phyloP scores from a whole-genome alignment of 2,113 vertebrate genomes.

The Megalops atlanticus region DNA sequence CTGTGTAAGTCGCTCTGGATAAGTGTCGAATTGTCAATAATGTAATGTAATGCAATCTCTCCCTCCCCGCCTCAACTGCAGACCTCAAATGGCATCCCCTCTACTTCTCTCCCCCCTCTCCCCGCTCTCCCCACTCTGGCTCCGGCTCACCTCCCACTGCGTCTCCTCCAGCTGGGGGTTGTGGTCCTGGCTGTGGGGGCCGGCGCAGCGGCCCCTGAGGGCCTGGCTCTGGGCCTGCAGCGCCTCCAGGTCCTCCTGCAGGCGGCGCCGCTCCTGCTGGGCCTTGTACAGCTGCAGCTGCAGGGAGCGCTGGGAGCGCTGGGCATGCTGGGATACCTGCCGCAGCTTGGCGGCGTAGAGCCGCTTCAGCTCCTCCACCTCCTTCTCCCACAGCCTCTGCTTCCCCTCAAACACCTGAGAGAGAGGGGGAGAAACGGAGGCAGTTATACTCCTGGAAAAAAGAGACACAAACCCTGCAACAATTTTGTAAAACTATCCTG shows the following conservation, averaged over 20 bases:
- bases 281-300: constrained; percentile 91
- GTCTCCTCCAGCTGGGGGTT: constrained; percentile 84
- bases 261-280: constrained; percentile 86
- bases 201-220: constrained; percentile 43
- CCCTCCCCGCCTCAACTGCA: too few relatives aligned
- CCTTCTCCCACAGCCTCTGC: constrained; percentile 91
- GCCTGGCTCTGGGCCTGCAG: constrained; percentile 68
- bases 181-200: constrained; percentile 49
- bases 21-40: too few relatives aligned
- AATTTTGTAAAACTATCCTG: too few relatives aligned
- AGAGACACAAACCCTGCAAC: too few relatives aligned
- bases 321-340: constrained; percentile 90
- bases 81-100: neutral
- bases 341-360: constrained; percentile 88
- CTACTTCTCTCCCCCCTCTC: neutral
- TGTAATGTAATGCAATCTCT: too few relatives aligned
- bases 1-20: too few relatives aligned
- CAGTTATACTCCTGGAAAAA: too few relatives aligned
- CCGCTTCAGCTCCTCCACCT: constrained; percentile 89
- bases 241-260: constrained; percentile 83
- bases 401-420: constrained; percentile 89
- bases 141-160: constrained; percentile 86
- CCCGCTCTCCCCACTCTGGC: neutral
- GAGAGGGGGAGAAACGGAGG: neutral
- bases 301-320: constrained; percentile 84